These are phyloP conservation scores for Gouania willdenowi DNA, from an alignment of 2,797 vertebrate species.

Conservation along the genomic window DNA sequence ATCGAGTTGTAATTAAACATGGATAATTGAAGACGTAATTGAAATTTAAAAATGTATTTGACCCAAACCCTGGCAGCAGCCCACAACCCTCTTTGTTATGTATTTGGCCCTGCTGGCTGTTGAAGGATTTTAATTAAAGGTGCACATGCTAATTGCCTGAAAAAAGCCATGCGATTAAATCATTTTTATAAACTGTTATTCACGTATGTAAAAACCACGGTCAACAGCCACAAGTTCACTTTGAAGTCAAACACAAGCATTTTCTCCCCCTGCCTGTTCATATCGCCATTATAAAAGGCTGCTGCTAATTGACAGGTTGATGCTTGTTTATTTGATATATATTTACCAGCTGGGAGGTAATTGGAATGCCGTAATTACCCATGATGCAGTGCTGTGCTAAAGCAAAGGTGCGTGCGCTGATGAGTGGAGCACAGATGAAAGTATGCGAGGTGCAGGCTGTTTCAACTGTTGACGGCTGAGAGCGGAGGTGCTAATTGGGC, in stretches of 20 bases:
- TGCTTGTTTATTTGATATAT: conserved; percentile 80
- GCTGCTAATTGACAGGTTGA: conserved; percentile 77
- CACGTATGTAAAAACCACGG: conserved; percentile 26
- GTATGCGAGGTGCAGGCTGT: conserved; percentile 53
- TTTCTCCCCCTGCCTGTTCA: conserved; percentile 40
- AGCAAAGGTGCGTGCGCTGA: conserved; percentile 50
- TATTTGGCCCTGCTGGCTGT: conserved; percentile 41
- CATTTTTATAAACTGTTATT: conserved; percentile 45
- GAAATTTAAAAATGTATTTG: no score
- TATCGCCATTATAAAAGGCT: conserved; percentile 58
- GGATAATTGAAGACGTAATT: no score
- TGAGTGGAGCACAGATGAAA: conserved; percentile 64
- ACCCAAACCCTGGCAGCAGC: no score
- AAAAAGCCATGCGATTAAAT: conserved; percentile 48
- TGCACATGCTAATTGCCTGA: conserved; percentile 43
- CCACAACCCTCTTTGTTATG: conserved; percentile 10
- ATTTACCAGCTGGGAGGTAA: conserved; percentile 74
- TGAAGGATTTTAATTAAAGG: conserved; percentile 56
- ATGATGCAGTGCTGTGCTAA: conserved; percentile 50
- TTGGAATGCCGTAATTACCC: conserved; percentile 75
- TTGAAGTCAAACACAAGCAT: conserved; percentile 56
- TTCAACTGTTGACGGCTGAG: conserved; percentile 47
- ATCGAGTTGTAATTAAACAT: no score
- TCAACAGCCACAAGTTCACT: conserved; percentile 45
- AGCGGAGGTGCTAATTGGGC: conserved; percentile 53